Base-by-base conservation (phyloP, 2,888 invertebrate genomes). In the Hermodice carunculata region DNA sequence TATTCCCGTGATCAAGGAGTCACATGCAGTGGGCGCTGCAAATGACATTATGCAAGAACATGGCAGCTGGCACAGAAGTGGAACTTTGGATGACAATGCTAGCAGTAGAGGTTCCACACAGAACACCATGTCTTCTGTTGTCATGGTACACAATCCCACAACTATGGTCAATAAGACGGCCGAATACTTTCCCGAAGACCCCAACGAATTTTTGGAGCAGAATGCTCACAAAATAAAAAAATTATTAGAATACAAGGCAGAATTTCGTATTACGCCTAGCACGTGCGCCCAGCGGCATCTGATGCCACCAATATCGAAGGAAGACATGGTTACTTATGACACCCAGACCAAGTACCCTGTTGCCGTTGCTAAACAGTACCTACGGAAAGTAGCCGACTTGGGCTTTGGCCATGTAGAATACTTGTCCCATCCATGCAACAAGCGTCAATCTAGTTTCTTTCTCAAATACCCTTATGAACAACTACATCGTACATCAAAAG, bases 241-340 rank as follows among this genome's bases (percentile, higher is more conserved):
- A 49, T 57, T 67, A 40, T 44, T 67, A n/a, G 63, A 67, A 44
- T 67, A 48, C 56, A 59, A 56, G 11, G 32, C 49, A 53, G 62
- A 57, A 32, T 54, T 54, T 32, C 58, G 61, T 26, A 62, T 68
- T 8, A 53, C 65, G 14, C 68, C 68, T 11, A 61, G 61, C 46
- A 62, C 59, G 4, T 65, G 65, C 31, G 65, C 68, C 34, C 68
- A 68, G 62, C 61, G 68, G 24, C 68, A 68, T 44, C 62, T 68
- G n/a, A 66, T 68, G 34, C 65, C 68, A 24, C 68, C 68, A 11
- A 29, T 68, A 34, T 42, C 54, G 17, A 26, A 54, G 29, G 49
- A 31, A 24, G 65, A 65, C 43, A 68, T 68, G 68, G 40, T 53
- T 17, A 54, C 54, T 17, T 58, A 54, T 48, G 59, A 66, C 53